Percentiles rank a stretch among this genome's conserved stretches.
These are phyloP conservation scores for Pristionchus exspectatus DNA, from an alignment of 2,888 invertebrate species.

Conservation along the genomic window DNA sequence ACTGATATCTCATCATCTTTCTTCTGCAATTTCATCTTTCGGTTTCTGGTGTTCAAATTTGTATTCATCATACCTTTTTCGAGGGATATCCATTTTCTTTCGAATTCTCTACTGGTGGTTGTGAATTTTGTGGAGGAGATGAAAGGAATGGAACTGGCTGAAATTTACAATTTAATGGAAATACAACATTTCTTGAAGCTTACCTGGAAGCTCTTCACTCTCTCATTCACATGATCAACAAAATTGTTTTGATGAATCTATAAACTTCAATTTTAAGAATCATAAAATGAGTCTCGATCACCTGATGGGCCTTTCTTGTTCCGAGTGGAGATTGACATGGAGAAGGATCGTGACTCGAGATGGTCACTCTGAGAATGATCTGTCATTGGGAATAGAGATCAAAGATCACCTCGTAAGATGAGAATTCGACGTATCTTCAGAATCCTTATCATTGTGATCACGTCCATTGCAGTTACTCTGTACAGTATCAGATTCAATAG, in stretches of 20 bases:
- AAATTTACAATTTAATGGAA: not conserved
- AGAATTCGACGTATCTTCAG: not conserved
- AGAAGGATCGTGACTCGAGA: not conserved
- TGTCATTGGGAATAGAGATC: not conserved
- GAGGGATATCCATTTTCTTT: not conserved
- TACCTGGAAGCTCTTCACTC: slow-evolving; percentile 17
- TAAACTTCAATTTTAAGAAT: not conserved
- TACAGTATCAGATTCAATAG: not conserved
- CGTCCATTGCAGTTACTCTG: not conserved
- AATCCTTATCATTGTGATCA: not conserved
- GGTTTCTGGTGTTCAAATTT: not conserved
- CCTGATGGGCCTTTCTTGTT: slow-evolving; percentile 34
- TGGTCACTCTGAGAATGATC: not conserved
- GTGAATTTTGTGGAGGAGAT: not conserved
- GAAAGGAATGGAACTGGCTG: slow-evolving; percentile 6
- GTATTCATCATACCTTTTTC: not conserved
- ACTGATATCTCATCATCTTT: slow-evolving; percentile 65
- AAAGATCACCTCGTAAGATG: slow-evolving; percentile 43
- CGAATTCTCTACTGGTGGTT: not conserved
- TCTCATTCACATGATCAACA: slow-evolving; percentile 41
- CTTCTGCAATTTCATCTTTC: not conserved
- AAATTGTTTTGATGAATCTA: slow-evolving; percentile 30
- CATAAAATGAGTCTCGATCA: not conserved
- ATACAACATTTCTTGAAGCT: not conserved
- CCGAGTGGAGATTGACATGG: slow-evolving; percentile 33